Evolutionary conservation across 1,140 invertebrate genomes (phyloP), one percentile per base, ranked within the genome.

Genomic region (Brachionus rubens): DNA sequence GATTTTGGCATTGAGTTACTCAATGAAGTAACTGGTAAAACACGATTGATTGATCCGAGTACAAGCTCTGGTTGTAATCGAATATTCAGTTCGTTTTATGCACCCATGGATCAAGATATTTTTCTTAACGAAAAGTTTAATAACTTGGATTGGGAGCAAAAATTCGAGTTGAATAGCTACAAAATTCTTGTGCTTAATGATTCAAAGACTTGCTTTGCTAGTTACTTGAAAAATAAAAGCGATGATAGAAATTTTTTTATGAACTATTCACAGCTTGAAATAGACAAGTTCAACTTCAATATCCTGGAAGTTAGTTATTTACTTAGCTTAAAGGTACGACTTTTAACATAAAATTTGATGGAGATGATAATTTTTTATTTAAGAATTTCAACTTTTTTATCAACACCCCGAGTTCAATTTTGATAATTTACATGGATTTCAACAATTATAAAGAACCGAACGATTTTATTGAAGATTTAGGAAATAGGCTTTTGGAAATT

Each of bases 1-100:
- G 59, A 65, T 65, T 65, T 65, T 65, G 59, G 59, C 12, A 65
- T 65, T 65, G 36, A 43, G 12, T 36, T 65, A 43, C 21, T 65
- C 19, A 12, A 43, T 41, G 21, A 41, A 0, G 59, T 36, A 10
- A 65, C 36, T 14, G 33, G 33, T 26, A 65, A 43, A 43, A 41
- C 41, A 19, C 19, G 24, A 12, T 43, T 65, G 12, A 65, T 65
- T 43, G 1, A 26, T 26, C 5, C 1, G 21, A 24, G 21, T 19
- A 65, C 9, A 12, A n/a, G 4, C 4, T 14, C 59, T 14, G 59
- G 59, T 1, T 65, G 59, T 24, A 43, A 16, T 4, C 28, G 30
- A 16, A 65, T 65, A 24, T 43, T 43, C 9, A 43, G 12, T 16
- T 33, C 16, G 33, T 36, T 40, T 36, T 59, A 36, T 36, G 2